Base-by-base conservation (phyloP, 2,888 invertebrate genomes). In the Erebia aethiops region DNA sequence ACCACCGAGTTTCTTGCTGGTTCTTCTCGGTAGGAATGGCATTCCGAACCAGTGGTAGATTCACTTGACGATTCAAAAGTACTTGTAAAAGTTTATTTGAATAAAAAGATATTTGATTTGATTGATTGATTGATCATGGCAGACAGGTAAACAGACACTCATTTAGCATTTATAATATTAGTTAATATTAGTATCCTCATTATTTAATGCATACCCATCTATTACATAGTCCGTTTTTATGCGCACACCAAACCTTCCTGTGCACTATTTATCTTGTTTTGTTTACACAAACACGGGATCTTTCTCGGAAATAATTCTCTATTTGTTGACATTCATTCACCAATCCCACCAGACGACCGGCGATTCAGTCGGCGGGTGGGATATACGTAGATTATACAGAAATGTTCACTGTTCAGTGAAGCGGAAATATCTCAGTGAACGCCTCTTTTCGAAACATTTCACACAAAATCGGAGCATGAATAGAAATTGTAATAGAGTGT, bases 291-390 rank as follows among this genome's bases (percentile, higher is more conserved):
- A 81, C 82, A 81, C 80, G 78, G 79, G 76, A 80, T 81, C 80
- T 77, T 87, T 89, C 84, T 78, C 75, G 76, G 83, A 86, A 87
- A 90, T 88, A 85, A 88, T 89, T 88, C 84, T 86, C 84, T 82
- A 87, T 89, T 88, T 90, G 86, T 86, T 83, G 73, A 82, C 83
- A 86, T 87, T 87, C 84, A 87, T 89, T 90, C 87, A 88, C 87
- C 86, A 87, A 89, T 88, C 84, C 80, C 77, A 74, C 69, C 35
- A 21, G 26, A 46, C 43, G 49, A 56, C 14, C 74, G 77, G 70
- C 76, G 78, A 77, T 9, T 7, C 74, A 78, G 81, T 77, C 84
- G 69, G 79, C 84, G 78, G 84, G 86, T 79, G 81, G 16, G 35
- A 54, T 46, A 35, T 43, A 43, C 11, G 1, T 35, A 35, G 35